Evolutionary conservation across 2,888 invertebrate species (phyloP).

Genomic region (Aromia moschata): DNA sequence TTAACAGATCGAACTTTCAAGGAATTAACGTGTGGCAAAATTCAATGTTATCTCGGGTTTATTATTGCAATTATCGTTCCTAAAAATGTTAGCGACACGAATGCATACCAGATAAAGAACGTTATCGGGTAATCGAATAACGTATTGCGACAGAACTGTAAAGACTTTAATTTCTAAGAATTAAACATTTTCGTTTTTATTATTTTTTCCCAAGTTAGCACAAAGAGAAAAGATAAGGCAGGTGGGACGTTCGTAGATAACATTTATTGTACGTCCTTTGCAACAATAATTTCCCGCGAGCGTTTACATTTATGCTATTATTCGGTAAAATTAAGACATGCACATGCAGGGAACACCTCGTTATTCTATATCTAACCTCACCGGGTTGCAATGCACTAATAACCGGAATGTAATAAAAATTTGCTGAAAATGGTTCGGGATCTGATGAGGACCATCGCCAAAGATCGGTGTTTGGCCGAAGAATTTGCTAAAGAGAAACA

Average conservation of each 20-base stretch:
- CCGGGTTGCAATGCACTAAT: too few species aligned
- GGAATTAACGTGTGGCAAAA: constrained; percentile 1
- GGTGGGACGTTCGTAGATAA: constrained; percentile 27
- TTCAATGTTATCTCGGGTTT: constrained; percentile 1
- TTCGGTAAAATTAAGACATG: constrained; percentile 29
- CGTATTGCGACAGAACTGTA: constrained; percentile 19
- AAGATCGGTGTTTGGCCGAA: too few species aligned
- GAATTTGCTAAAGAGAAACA: too few species aligned
- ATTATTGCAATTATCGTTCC: constrained; percentile 9
- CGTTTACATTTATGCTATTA: neutral
- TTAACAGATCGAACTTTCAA: constrained; percentile 8
- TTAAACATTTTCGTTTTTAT: too few species aligned
- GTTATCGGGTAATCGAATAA: constrained; percentile 12
- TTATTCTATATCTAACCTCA: constrained; percentile 39
- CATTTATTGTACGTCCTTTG: constrained; percentile 21
- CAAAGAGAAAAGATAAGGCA: constrained; percentile 29
- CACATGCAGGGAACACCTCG: constrained; percentile 37
- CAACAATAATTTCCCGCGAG: constrained; percentile 3
- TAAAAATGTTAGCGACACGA: constrained; percentile 6
- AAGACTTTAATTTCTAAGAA: constrained; percentile 18
- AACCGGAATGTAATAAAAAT: too few species aligned
- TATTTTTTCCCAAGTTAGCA: constrained; percentile 22
- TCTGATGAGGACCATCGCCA: too few species aligned
- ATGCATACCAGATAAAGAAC: constrained; percentile 17
- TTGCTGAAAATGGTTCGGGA: too few species aligned